A percentile compares a stretch with the other conserved stretches of the same genome.
These are phyloP conservation scores for Drosophila bifasciata DNA, from an alignment of 1,140 invertebrate genomes.

Conservation along the genomic window DNA sequence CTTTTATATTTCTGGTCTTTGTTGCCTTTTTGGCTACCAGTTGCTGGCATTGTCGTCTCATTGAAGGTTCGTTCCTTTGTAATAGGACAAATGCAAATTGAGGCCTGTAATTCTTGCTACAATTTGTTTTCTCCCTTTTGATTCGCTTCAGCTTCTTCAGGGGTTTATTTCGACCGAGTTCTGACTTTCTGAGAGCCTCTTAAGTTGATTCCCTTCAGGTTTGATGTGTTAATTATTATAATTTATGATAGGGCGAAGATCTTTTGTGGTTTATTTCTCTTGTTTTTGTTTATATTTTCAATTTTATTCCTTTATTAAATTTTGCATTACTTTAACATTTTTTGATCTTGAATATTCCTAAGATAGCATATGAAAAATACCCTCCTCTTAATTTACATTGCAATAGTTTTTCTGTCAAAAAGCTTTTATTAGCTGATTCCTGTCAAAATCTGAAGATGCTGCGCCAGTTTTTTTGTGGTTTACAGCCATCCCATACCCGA, in stretches of 20 bases:
- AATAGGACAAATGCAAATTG: constrained; percentile 53
- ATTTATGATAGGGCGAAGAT: background rate
- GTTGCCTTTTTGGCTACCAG: constrained; percentile 29
- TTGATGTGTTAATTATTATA: constrained; percentile 16
- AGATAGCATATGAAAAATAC: too few relatives aligned
- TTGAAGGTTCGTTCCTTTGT: constrained; percentile 21
- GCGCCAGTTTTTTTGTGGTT: too few relatives aligned
- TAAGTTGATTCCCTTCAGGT: background rate
- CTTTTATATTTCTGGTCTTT: constrained; percentile 33
- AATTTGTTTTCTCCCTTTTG: constrained; percentile 29
- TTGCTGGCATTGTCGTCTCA: too few relatives aligned
- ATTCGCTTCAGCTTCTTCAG: constrained; percentile 25
- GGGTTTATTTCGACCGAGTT: background rate
- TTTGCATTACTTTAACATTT: too few relatives aligned
- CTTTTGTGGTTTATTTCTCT: too few relatives aligned
- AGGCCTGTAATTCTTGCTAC: constrained; percentile 66
- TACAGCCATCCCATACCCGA: too few relatives aligned
- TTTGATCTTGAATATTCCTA: too few relatives aligned
- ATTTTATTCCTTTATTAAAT: background rate
- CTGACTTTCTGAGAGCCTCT: constrained; percentile 1
- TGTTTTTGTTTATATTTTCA: constrained; percentile 7
- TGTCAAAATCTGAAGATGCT: too few relatives aligned
- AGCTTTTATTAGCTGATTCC: too few relatives aligned
- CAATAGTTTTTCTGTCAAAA: too few relatives aligned
- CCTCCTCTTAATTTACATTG: too few relatives aligned